Conservation (phyloP, 2,113 vertebrate species). For the Ariopsis seemanni region DNA sequence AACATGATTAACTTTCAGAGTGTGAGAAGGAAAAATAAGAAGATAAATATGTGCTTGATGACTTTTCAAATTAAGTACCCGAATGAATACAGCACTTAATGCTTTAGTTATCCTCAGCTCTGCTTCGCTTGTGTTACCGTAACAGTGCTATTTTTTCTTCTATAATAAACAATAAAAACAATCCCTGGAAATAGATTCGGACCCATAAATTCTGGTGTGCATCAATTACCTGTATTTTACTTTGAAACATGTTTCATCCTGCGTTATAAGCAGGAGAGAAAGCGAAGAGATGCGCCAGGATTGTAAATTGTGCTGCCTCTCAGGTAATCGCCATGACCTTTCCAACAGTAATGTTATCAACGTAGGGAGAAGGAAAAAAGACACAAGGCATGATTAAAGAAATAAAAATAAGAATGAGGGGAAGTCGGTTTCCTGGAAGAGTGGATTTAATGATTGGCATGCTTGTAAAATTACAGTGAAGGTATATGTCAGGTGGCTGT, state of each 20-base stretch:
- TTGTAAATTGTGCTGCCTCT: background rate
- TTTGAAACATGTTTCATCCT: background rate
- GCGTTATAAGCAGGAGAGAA: background rate
- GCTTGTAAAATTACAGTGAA: slow-evolving; percentile 6
- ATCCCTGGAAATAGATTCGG: background rate
- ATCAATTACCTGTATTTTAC: background rate
- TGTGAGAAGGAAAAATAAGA: background rate
- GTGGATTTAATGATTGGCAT: background rate
- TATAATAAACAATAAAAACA: background rate
- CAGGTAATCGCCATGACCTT: slow-evolving; percentile 16
- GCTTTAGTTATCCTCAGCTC: background rate
- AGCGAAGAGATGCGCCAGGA: background rate
- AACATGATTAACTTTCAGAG: background rate
- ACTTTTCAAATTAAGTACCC: background rate
- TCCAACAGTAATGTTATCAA: background rate
- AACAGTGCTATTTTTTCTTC: background rate
- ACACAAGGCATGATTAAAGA: background rate
- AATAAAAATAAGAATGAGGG: background rate
- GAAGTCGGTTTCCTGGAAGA: background rate
- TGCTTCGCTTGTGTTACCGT: background rate
- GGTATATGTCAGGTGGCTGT: background rate
- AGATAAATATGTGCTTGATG: background rate
- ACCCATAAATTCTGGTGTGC: too few relatives aligned
- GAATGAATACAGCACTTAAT: background rate
- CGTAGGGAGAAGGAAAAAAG: too few relatives aligned